These are phyloP conservation scores for Pantala flavescens DNA, from an alignment of 1,140 invertebrate genomes.

Conservation along the genomic window DNA sequence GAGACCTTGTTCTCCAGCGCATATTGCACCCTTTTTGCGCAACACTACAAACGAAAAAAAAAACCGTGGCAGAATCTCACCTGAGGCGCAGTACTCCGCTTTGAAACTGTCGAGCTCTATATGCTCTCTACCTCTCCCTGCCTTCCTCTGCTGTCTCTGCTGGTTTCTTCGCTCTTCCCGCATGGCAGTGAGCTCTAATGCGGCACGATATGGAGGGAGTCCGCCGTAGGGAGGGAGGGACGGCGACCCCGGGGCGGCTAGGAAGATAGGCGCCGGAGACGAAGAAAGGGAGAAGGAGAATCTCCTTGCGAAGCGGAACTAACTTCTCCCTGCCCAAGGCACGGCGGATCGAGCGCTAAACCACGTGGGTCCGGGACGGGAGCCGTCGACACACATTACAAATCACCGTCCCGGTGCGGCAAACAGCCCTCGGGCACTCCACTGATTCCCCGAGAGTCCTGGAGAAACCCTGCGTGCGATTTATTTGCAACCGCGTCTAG, in stretches of 20 bases:
- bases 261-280: neutral
- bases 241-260: neutral
- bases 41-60: too few relatives aligned
- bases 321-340: too few relatives aligned
- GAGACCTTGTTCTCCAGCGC: too few relatives aligned
- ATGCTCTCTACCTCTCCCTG: neutral
- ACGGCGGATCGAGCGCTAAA: too few relatives aligned
- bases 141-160: neutral
- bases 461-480: too few relatives aligned
- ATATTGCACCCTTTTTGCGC: too few relatives aligned
- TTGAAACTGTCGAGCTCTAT: constrained; percentile 6
- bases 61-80: neutral
- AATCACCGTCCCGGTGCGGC: too few relatives aligned
- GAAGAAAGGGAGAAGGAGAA: neutral
- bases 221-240: neutral
- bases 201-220: neutral
- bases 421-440: too few relatives aligned
- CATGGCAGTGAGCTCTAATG: neutral
- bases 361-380: too few relatives aligned
- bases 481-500: too few relatives aligned
- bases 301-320: neutral
- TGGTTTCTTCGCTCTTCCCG: neutral
- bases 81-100: constrained; percentile 1
- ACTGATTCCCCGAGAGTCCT: too few relatives aligned
- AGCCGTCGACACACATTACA: too few relatives aligned